A percentile compares a stretch with the other conserved stretches of the same genome.
Evolutionary conservation across 2,113 vertebrate genomes (phyloP).

Genomic region (Atlantisia rogersi): DNA sequence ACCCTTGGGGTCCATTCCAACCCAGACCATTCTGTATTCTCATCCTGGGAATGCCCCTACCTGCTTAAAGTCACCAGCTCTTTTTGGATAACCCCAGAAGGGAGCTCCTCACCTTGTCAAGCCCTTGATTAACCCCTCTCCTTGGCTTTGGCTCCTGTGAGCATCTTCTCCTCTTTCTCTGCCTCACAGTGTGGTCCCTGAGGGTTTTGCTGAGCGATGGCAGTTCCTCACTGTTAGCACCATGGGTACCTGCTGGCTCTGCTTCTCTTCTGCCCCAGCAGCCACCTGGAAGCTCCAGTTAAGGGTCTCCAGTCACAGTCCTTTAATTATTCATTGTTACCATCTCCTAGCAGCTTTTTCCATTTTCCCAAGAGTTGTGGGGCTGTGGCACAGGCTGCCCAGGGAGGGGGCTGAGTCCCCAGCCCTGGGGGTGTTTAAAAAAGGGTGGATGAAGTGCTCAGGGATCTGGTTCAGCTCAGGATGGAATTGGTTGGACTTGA

Average conservation of each 20-base stretch:
- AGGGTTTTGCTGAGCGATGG: neutral
- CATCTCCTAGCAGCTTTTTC: neutral
- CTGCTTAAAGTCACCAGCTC: fast-evolving
- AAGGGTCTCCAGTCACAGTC: fast-evolving
- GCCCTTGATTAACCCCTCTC: neutral
- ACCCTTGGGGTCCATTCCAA: no score
- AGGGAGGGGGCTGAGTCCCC: no score
- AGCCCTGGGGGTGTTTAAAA: no score
- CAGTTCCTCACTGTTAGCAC: neutral
- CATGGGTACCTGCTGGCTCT: fast-evolving
- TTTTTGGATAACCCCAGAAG: fast-evolving
- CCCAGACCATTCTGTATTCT: no score
- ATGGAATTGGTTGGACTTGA: no score
- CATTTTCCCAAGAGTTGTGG: no score
- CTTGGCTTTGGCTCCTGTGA: neutral
- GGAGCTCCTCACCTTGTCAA: neutral
- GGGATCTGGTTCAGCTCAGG: no score
- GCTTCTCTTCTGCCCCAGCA: neutral
- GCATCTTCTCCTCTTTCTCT: neutral
- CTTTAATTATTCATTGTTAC: neutral
- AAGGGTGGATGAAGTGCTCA: no score
- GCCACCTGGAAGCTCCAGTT: neutral
- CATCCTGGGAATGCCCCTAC: neutral
- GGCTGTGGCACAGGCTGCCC: no score
- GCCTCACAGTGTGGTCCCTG: fast-evolving